Evolutionary conservation across 2,888 invertebrate species (phyloP).

Genomic region (Odontothrips loti): DNA sequence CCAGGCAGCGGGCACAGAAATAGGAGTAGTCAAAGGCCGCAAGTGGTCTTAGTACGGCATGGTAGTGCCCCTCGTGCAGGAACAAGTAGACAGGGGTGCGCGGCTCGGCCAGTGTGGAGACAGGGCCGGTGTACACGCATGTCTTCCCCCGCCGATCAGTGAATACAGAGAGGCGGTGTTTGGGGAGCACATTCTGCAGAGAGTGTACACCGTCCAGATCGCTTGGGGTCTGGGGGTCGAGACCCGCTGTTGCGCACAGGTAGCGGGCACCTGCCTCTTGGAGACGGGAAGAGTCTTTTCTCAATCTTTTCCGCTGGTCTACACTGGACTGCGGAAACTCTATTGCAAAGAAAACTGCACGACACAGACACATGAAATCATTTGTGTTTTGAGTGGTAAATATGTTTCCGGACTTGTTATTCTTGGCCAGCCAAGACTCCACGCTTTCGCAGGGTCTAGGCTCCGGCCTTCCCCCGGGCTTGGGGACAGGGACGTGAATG

Average conservation of each 20-base stretch:
- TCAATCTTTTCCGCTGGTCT: neutral
- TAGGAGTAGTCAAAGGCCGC: neutral
- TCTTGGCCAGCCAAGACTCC: neutral
- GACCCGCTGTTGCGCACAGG: neutral
- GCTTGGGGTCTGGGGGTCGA: neutral
- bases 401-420: neutral
- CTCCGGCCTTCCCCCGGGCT: neutral
- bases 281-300: neutral
- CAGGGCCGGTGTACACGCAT: neutral
- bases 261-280: neutral
- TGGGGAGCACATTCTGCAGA: neutral
- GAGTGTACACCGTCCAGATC: neutral
- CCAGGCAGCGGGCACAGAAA: neutral
- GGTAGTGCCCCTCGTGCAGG: slow-evolving; percentile 1
- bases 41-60: neutral
- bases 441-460: neutral
- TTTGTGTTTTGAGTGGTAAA: neutral
- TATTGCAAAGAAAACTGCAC: neutral
- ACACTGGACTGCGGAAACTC: neutral
- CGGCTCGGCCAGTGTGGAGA: neutral
- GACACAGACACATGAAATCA: neutral
- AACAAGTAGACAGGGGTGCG: neutral
- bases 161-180: neutral
- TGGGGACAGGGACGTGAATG: neutral
- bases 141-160: neutral